Percentiles rank a stretch among this genome's conserved stretches.
These are phyloP conservation scores for Bombus difficillimus DNA, from an alignment of 1,140 invertebrate genomes.

Conservation along the genomic window DNA sequence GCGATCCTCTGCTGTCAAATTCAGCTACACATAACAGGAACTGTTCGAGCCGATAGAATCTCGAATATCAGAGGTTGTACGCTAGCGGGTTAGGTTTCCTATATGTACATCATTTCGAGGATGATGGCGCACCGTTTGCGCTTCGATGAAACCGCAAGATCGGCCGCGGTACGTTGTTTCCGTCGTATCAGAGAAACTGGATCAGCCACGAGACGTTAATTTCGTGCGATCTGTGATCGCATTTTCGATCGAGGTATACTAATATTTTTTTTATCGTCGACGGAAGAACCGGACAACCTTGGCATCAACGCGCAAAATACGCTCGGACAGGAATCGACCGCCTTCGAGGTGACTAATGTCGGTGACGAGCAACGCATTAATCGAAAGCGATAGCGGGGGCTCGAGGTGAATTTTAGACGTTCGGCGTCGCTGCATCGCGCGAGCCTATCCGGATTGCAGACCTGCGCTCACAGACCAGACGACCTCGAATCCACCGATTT, in stretches of 20 bases:
- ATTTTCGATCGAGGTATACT: not conserved
- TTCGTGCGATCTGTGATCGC: not conserved
- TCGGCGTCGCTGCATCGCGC: not conserved
- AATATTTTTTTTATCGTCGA: not conserved
- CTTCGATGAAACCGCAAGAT: conserved; percentile 28
- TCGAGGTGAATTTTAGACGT: conserved; percentile 4
- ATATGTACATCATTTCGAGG: conserved; percentile 25
- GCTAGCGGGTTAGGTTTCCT: not conserved
- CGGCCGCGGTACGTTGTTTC: not conserved
- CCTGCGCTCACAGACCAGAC: not conserved
- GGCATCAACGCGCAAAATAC: not conserved
- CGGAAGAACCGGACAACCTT: conserved; percentile 39
- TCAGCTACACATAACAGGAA: too few species aligned
- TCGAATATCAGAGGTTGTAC: not conserved
- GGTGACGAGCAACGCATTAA: not conserved
- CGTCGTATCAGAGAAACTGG: not conserved
- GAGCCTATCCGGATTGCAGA: not conserved
- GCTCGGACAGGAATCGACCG: conserved; percentile 23
- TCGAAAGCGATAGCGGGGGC: conserved; percentile 8
- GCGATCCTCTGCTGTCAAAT: not conserved
- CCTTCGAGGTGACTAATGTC: conserved; percentile 10
- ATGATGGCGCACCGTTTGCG: not conserved
- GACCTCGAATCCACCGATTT: conserved; percentile 33
- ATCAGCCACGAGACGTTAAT: conserved; percentile 35
- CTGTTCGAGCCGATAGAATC: not conserved